Evolutionary conservation across 2,797 vertebrate species (phyloP).

Genomic region (Acanthopagrus latus): DNA sequence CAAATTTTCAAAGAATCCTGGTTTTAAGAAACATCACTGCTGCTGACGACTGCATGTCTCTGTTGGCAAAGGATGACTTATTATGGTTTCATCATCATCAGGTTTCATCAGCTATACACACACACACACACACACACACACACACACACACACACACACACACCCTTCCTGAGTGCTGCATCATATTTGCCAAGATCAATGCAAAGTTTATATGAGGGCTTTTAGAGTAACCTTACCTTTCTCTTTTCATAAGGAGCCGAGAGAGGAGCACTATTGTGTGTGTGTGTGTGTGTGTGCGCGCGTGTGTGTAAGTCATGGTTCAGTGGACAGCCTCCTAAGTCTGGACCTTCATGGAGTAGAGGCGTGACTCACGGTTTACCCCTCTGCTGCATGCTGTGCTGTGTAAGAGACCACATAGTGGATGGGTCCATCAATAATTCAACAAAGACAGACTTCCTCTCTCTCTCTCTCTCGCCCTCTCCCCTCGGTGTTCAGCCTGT

Average conservation of each 20-base stretch:
- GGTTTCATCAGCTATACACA: neutral
- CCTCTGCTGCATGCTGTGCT: conserved; percentile 59
- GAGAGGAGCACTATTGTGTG: neutral
- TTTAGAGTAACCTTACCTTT: conserved; percentile 67
- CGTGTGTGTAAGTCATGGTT: conserved; percentile 30
- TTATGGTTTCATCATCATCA: neutral
- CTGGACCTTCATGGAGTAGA: conserved; percentile 49
- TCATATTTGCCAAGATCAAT: conserved; percentile 67
- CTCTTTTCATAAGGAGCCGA: conserved; percentile 18
- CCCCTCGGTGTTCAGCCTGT: conserved; percentile 25
- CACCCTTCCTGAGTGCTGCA: conserved; percentile 43
- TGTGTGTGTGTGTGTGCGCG: conserved; percentile 9
- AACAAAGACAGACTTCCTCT: conserved; percentile 75
- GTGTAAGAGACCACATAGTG: conserved; percentile 74
- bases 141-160: conserved; percentile 8
- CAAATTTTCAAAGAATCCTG: neutral
- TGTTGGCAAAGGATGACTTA: neutral
- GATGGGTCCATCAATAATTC: conserved; percentile 84
- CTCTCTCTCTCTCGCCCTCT: conserved; percentile 16
- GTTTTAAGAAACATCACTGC: neutral
- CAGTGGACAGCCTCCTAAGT: conserved; percentile 43
- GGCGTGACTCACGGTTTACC: conserved; percentile 70
- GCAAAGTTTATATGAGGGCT: conserved; percentile 67
- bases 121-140: conserved; percentile 17
- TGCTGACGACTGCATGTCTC: neutral